Evolutionary conservation across 2,888 invertebrate genomes (phyloP).

Genomic region (Parochlus steinenii): DNA sequence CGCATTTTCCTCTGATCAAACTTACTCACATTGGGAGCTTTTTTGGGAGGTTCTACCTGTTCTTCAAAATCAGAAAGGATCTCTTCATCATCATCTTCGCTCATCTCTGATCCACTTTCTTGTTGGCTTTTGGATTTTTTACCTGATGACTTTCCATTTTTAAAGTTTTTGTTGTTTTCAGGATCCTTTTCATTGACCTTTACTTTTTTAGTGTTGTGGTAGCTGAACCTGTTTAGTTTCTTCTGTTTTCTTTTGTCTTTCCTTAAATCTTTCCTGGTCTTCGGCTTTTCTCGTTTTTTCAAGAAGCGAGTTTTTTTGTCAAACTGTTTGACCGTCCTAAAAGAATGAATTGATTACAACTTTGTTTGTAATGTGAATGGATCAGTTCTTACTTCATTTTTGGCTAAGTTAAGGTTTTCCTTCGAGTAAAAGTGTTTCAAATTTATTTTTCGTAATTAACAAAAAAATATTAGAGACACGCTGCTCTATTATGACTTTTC

Average conservation of each 20-base stretch:
- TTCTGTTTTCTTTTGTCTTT: constrained; percentile 54
- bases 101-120: background rate
- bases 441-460: no score
- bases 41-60: constrained; percentile 17
- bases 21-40: constrained; percentile 11
- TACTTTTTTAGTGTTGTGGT: constrained; percentile 18
- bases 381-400: no score
- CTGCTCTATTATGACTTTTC: no score
- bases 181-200: constrained; percentile 15
- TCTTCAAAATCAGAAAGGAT: constrained; percentile 21
- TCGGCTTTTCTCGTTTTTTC: no score
- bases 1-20: constrained; percentile 24
- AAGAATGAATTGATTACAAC: no score
- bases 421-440: no score
- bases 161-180: constrained; percentile 14
- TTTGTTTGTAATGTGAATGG: no score
- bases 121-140: constrained; percentile 5
- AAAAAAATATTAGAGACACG: no score
- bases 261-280: constrained; percentile 49
- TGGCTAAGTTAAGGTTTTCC: no score
- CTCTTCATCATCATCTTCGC: constrained; percentile 14
- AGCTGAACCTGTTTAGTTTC: constrained; percentile 34
- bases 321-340: no score
- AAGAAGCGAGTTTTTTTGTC: no score
- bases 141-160: constrained; percentile 6